Evolutionary conservation across 2,888 invertebrate genomes (phyloP), one percentile per base, ranked within the genome.

Genomic region (Diarsia mendica): DNA sequence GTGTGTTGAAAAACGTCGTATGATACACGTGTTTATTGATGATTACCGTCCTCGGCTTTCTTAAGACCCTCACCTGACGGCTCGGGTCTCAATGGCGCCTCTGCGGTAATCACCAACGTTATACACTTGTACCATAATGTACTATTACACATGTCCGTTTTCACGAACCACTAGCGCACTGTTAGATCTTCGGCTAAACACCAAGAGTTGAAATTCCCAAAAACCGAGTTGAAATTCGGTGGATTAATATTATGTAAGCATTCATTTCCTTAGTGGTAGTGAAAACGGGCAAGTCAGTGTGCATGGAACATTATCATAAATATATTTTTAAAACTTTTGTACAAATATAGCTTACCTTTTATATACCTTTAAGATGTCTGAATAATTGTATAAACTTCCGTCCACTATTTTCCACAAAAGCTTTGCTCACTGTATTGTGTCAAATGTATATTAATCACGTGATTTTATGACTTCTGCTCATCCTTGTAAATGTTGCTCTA

Each of bases 341-440:
- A 60, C 48, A 82, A 82, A 61, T 28, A n/a, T 6, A 33, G 23
- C 33, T 65, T 44, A 65, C 28, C 28, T 18, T 46, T 51, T 74
- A 49, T 78, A 75, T 18, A 13, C 39, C 39, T 8, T 8, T 63
- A 44, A 55, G 48, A 28, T 74, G 44, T 67, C 10, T 84, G 9
- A 75, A 44, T 67, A 55, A 33, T 53, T 68, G 28, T 74, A 80
- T 76, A 69, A 49, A 44, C 61, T 72, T 85, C 83, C 83, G 83
- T 83, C 83, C 85, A 82, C 61, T 67, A 39, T 64, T 55, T 53
- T 68, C 58, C 68, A 28, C 64, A 23, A 63, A 63, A 72, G 81
- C 74, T 77, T 86, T 86, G 77, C 85, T 80, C 87, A 77, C 75
- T 9, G 69, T 55, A 39, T 28, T 71, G 81, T 86, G 85, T 85